Conservation (phyloP, 2,797 vertebrate genomes). For the Sphenodon punctatus region DNA sequence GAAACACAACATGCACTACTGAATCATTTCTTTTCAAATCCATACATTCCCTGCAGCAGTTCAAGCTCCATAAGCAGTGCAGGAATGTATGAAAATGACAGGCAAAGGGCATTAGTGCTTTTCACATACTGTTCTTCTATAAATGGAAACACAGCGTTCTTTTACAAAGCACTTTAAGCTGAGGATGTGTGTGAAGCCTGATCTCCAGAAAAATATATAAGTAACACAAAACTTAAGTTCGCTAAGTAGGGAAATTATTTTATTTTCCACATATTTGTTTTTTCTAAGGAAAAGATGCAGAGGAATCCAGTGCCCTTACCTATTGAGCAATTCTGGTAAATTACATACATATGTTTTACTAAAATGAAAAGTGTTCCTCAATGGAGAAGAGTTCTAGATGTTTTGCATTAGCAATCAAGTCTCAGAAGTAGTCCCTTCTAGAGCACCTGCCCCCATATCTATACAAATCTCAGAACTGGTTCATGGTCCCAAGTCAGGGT, state of each 20-base stretch:
- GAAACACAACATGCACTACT: conserved; percentile 57
- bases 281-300: no score
- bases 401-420: no score
- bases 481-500: background rate
- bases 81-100: conserved; percentile 82
- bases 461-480: conserved; percentile 3
- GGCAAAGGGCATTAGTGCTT: conserved; percentile 75
- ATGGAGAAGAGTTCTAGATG: background rate
- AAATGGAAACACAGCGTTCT: conserved; percentile 63
- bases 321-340: fast-evolving
- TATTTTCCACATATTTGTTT: no score
- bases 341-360: background rate
- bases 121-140: conserved; percentile 76
- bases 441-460: conserved; percentile 30
- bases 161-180: conserved; percentile 59
- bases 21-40: conserved; percentile 68
- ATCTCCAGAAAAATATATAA: conserved; percentile 45
- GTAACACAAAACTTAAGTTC: background rate
- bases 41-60: conserved; percentile 74
- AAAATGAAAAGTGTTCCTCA: background rate
- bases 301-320: no score
- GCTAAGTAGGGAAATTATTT: conserved; percentile 22
- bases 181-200: conserved; percentile 44
- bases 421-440: background rate
- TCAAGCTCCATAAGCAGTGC: conserved; percentile 73